phyloP scores from a whole-genome alignment of 2,888 invertebrate genomes.

The Bombylius major region DNA sequence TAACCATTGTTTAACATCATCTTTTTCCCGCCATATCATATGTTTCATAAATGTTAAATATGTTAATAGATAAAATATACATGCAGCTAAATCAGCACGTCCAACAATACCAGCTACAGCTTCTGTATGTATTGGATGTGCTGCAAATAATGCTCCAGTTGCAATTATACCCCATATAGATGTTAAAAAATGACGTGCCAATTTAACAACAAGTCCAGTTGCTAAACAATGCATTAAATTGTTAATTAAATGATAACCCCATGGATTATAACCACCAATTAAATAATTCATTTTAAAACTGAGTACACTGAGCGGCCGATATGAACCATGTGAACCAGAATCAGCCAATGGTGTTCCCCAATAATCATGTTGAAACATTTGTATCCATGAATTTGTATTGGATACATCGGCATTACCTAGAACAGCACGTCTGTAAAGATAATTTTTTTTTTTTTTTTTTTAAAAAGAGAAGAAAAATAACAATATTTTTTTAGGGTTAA shows the following conservation, averaged over 20 bases:
- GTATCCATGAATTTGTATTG: conserved; percentile 67
- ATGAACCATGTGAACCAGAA: conserved; percentile 92
- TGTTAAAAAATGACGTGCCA: conserved; percentile 59
- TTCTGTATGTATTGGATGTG: conserved; percentile 93
- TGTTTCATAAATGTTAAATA: conserved; percentile 77
- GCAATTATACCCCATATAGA: conserved; percentile 55
- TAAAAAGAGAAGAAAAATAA: no score
- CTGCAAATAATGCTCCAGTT: conserved; percentile 79
- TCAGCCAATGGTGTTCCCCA: conserved; percentile 94
- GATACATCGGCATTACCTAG: conserved; percentile 87
- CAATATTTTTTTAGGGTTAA: no score
- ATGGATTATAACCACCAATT: conserved; percentile 62
- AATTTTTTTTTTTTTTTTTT: no score
- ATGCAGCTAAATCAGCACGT: conserved; percentile 84
- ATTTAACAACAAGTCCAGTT: conserved; percentile 67
- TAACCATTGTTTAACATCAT: conserved; percentile 40
- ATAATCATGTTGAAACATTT: conserved; percentile 84
- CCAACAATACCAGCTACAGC: conserved; percentile 94
- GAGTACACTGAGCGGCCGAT: conserved; percentile 82
- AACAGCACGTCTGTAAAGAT: conserved; percentile 80
- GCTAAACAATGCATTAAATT: conserved; percentile 75
- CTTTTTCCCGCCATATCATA: conserved; percentile 47
- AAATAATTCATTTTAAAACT: conserved; percentile 76
- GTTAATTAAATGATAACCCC: conserved; percentile 78
- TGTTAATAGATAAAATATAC: conserved; percentile 78